Evolutionary conservation across 37 sponge, comb jelly and placozoan genomes (phyloP), one percentile per base, ranked within the genome.

Genomic region (Beroe forskalii): DNA sequence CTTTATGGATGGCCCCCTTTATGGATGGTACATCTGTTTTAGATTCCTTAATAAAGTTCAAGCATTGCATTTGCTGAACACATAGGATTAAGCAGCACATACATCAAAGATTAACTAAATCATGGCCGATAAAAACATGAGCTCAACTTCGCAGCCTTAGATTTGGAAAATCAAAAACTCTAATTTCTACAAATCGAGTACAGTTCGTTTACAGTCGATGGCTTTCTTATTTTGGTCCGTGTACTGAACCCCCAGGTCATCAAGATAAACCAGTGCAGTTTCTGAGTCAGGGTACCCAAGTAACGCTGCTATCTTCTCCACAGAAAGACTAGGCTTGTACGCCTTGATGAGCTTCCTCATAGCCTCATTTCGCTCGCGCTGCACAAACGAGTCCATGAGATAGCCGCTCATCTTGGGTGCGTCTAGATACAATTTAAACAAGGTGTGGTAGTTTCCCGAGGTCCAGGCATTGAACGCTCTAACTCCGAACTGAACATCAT

Each of bases 311-410:
- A 80, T 44, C 40, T 43, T 80, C n/a, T 17, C 40, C n/a, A 80
- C 86, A 3, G 86, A 44, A 3, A 80, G 2, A 25, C 38, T 27
- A 3, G 86, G 86, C 35, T 80, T 80, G 23, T 96, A 99, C 93
- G 97, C 94, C 92, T 94, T 96, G 44, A 89, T 38, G 39, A 99
- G 94, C 9, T 33, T 92, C 67, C 76, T 93, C 42, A 99, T 86
- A 23, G 97, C 96, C 24, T 41, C 38, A 55, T 76, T 91, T 33
- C 99, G 90, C 67, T 96, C 97, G 32, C 99, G 92, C 48, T 91
- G 90, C 4, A 99, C 72, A 93, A 95, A 99, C 94, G 94, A 89
- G 55, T 96, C 92, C 67, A 99, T 67, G 30, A 99, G 92, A 24
- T 91, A 92, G 25, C 92, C 91, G 4, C 94, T 92, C 94, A 93